phyloP scores from a whole-genome alignment of 2,888 invertebrate genomes.

The Xestia ashworthii region DNA sequence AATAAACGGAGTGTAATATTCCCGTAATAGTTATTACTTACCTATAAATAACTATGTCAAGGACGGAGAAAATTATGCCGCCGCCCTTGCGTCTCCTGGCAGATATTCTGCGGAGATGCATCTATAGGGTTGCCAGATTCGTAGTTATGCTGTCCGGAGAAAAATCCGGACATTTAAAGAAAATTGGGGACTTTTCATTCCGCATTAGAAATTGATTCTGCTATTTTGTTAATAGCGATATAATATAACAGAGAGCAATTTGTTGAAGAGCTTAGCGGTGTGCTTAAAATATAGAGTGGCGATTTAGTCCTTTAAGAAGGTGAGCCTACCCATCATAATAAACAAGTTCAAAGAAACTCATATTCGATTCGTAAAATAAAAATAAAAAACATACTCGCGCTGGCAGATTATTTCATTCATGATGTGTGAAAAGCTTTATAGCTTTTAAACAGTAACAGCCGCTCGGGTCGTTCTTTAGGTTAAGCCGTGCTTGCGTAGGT shows the following conservation, averaged over 20 bases:
- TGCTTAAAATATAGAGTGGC: not conserved
- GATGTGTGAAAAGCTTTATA: too few species aligned
- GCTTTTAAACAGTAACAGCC: too few species aligned
- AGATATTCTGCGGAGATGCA: constrained; percentile 12
- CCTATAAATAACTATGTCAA: constrained; percentile 10
- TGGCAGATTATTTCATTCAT: too few species aligned
- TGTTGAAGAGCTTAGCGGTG: not conserved
- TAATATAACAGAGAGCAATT: not conserved
- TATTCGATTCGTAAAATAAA: too few species aligned
- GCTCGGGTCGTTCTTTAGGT: too few species aligned
- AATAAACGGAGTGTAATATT: constrained; percentile 1
- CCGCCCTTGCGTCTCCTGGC: constrained; percentile 1
- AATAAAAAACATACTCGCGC: too few species aligned
- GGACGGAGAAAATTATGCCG: constrained; percentile 3
- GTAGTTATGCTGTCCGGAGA: not conserved
- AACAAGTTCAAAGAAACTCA: too few species aligned
- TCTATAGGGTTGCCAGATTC: not conserved
- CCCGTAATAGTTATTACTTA: not conserved
- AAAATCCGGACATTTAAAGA: not conserved
- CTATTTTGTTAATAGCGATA: not conserved
- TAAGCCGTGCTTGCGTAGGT: too few species aligned
- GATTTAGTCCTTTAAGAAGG: not conserved
- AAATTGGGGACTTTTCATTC: not conserved
- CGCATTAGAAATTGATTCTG: not conserved
- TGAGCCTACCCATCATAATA: too few species aligned